Conservation (phyloP, 2,888 invertebrate species). For the Phymatocera aterrima region DNA sequence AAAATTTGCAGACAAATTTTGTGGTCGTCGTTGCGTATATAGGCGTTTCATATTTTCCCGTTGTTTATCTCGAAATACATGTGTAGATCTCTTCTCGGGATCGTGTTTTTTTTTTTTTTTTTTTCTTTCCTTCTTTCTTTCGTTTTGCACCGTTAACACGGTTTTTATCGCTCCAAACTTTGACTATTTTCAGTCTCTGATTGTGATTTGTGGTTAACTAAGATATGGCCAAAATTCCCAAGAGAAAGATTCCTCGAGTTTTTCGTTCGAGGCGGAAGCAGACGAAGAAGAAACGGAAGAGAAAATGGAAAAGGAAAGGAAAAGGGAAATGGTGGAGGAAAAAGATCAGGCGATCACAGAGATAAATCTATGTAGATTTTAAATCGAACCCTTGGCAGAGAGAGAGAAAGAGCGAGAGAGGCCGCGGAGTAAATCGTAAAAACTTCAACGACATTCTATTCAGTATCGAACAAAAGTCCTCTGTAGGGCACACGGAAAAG, state of each 20-base stretch:
- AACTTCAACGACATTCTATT: constrained; percentile 42
- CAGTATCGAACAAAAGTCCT: constrained; percentile 39
- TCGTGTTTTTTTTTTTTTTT: too few species aligned
- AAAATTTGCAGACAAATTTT: neutral
- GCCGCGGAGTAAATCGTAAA: constrained; percentile 37
- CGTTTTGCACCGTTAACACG: too few species aligned
- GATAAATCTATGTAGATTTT: constrained; percentile 32
- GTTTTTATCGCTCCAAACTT: neutral
- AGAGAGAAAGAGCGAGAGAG: neutral
- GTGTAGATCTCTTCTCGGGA: too few species aligned
- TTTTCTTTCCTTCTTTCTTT: too few species aligned
- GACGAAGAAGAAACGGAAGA: neutral
- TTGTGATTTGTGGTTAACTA: neutral
- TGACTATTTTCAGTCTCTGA: neutral
- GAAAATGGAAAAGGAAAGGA: neutral
- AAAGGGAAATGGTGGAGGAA: neutral
- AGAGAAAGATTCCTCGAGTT: neutral
- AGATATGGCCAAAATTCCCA: neutral
- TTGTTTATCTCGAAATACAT: too few species aligned
- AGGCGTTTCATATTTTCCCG: too few species aligned
- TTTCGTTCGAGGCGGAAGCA: neutral
- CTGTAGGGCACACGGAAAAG: too few species aligned
- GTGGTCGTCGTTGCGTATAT: too few species aligned
- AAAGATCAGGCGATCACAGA: constrained; percentile 29
- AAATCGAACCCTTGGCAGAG: constrained; percentile 28